These are phyloP conservation scores for Clarias macrocephalus DNA, from an alignment of 2,113 vertebrate species.

Conservation along the genomic window DNA sequence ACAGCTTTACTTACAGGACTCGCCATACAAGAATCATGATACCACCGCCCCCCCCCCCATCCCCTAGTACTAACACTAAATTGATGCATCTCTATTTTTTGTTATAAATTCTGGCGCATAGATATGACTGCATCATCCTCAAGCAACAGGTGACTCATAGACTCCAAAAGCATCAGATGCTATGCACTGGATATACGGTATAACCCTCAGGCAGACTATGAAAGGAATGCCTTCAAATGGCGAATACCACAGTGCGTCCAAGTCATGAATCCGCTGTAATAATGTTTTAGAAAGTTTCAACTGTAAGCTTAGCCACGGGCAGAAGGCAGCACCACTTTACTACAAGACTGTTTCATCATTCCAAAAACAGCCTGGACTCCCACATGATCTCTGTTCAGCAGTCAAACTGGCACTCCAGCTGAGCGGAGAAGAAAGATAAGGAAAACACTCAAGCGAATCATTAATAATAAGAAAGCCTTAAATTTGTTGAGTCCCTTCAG, in stretches of 20 bases:
- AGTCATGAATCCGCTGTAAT: conserved; percentile 6
- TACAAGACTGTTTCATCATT: conserved; percentile 31
- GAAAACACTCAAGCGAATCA: conserved; percentile 46
- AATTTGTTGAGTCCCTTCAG: conserved; percentile 32
- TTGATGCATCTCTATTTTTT: not conserved
- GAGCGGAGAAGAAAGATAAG: conserved; percentile 41
- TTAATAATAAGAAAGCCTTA: conserved; percentile 37
- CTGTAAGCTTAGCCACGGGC: not conserved
- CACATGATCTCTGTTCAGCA: conserved; percentile 21
- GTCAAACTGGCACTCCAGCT: conserved; percentile 31
- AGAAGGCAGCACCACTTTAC: conserved; percentile 12
- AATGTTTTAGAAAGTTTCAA: conserved; percentile 8
- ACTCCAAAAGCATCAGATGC: not conserved
- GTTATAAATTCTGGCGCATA: not conserved
- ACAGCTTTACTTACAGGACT: no score
- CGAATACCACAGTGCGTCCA: not conserved
- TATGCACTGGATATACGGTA: not conserved
- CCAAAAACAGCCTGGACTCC: conserved; percentile 19
- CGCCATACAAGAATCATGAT: no score
- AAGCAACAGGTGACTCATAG: not conserved
- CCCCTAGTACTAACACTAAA: no score
- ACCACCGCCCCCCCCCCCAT: no score
- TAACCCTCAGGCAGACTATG: not conserved
- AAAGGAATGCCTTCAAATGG: not conserved
- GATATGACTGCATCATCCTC: not conserved